Evolutionary conservation across 2,888 invertebrate species (phyloP), one percentile per base, ranked within the genome.

Genomic region (Drosophila incognita): DNA sequence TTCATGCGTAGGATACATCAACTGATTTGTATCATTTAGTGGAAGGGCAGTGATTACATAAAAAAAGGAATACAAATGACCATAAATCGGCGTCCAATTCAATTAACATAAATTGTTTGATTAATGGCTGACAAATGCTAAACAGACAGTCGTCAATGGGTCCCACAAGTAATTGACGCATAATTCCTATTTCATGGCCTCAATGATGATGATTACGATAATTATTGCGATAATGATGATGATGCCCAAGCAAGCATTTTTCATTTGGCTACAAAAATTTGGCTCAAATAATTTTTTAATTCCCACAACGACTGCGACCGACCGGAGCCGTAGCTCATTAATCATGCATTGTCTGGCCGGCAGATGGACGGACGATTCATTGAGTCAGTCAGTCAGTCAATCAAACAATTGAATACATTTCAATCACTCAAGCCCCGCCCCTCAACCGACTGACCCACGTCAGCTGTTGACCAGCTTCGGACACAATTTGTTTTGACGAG

Each of bases 81-180:
- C 78, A 85, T 90, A 89, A 87, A 90, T 90, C 73, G 88, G 63
- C 83, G 74, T 82, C 88, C 78, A 71, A 90, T 82, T 90, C 91
- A 87, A 90, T 87, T 87, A 88, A 77, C 83, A 88, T 90, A 85
- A 89, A 87, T 90, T 78, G 71, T 66, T 78, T 90, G 91, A 90
- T 87, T 85, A 82, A 87, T 87, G 91, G 70, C 75, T 73, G 79
- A 73, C 76, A 82, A 71, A 87, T 81, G 90, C 78, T 74, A 81
- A 87, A 69, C 74, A 77, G 79, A 74, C 75, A 77, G 69, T 38
- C 42, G 27, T 27, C 33, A 46, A 24, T 46, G 53, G 52, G 67
- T 60, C 54, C 73, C 68, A 40, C 68, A 74, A 85, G 69, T 88
- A 90, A 87, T 87, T 83, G 87, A 65, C 66, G 76, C 65, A 81